Base-by-base conservation (phyloP, 2,888 invertebrate genomes). In the Agrotis clavis region DNA sequence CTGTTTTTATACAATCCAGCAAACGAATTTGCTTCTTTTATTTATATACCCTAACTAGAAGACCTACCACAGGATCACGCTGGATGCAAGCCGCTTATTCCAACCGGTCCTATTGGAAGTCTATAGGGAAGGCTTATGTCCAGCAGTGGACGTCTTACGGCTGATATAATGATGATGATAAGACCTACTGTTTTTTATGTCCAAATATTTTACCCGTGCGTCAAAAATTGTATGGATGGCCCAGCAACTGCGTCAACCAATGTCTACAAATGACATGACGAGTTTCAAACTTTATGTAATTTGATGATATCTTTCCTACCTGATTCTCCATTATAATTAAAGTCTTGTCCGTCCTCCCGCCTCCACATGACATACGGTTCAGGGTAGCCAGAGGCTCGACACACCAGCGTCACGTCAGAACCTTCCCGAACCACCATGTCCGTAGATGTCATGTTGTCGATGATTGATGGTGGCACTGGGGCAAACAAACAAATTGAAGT, bases 351-450 rank as follows among this genome's bases (percentile, higher is more conserved):
- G 91, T 99, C 99, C 93, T 99, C 99, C 66, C 99, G 96, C 62
- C 98, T 96, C 99, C 99, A 99, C 98, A 98, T 98, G 88, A 99
- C 98, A 92, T 98, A 98, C 66, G 99, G 99, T 90, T 98, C 98
- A 0, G 98, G 98, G 93, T 98, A 98, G 83, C 99, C 99, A 41
- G 97, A 97, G 51, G 99, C 99, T 90, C 98, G 98, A 93, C 99
- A 99, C 88, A 97, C 98, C 92, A 99, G 95, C 85, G 98, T 98
- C 79, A 99, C 98, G 94, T 99, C 98, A 74, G 98, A 97, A 16
- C 98, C 98, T 94, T 99, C 99, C 69, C 98, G 97, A 45, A 99
- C 98, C 67, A 98, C 98, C 97, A 99, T 98, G 93, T 99, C 99
- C 75, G 98, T 98, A 89, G 98, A 98, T 74, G 99, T 99, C 96